Percentiles rank a stretch among this genome's conserved stretches.
Conservation (phyloP, 2,797 vertebrate species). For the Brachymystax lenok region DNA sequence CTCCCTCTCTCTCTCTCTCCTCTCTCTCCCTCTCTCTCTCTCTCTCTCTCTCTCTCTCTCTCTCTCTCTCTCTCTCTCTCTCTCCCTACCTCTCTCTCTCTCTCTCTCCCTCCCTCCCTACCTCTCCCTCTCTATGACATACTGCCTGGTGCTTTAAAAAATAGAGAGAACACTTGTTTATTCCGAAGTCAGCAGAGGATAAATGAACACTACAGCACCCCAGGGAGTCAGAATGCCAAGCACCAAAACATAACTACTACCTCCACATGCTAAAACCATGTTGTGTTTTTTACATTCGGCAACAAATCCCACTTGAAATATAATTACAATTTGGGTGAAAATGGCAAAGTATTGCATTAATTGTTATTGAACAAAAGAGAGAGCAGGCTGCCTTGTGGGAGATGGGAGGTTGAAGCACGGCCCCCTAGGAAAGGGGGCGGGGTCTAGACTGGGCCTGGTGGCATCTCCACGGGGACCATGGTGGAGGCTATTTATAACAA, state of each 20-base stretch:
- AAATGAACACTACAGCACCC: slow-evolving; percentile 86
- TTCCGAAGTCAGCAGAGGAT: slow-evolving; percentile 82
- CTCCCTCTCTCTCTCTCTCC: too few species aligned
- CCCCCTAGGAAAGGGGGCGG: slow-evolving; percentile 93
- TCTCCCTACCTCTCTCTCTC: accelerated
- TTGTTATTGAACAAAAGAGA: slow-evolving; percentile 99
- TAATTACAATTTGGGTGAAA: slow-evolving; percentile 88
- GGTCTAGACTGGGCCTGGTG: slow-evolving; percentile 82
- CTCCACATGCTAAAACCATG: slow-evolving; percentile 83
- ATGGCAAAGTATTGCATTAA: slow-evolving; percentile 98
- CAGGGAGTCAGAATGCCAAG: slow-evolving; percentile 83
- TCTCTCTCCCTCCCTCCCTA: accelerated
- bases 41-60: accelerated
- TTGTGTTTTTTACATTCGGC: slow-evolving; percentile 70
- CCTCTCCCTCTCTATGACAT: too few species aligned
- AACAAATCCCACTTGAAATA: slow-evolving; percentile 98
- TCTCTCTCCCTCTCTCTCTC: too few species aligned
- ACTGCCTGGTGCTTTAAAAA: slow-evolving; percentile 56
- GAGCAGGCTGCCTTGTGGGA: slow-evolving; percentile 82
- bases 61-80: too few species aligned
- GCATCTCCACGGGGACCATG: slow-evolving; percentile 80
- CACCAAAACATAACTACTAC: slow-evolving; percentile 80
- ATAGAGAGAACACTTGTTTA: slow-evolving; percentile 88
- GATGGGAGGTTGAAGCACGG: slow-evolving; percentile 84
- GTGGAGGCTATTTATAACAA: slow-evolving; percentile 93